Evolutionary conservation across 1,140 invertebrate species (phyloP), one percentile per base, ranked within the genome.

Genomic region (Agrypnia vestita): DNA sequence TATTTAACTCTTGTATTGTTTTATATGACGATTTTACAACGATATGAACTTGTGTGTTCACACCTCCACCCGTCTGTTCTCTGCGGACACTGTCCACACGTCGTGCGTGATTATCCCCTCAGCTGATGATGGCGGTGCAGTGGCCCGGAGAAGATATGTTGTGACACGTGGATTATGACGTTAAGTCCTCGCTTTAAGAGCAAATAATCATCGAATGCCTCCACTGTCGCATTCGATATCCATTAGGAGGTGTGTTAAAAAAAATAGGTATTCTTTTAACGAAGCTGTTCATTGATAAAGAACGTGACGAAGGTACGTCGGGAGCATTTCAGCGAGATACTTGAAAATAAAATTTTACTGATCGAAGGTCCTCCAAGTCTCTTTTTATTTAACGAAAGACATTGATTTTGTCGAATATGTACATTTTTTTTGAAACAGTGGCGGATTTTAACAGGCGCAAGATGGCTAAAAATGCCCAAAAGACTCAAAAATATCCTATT

Each of bases 141-240:
- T 43, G 49, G 75, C 61, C 12, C 46, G 75, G 47, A 25, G 49
- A 15, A 77, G 47, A 77, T 77, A 15, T 64, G 77, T 59, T 78
- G 62, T 78, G 77, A 78, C 77, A 73, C 43, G 64, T 78, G 77
- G 76, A 78, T 78, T 78, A 78, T 71, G 77, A 78, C 69, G 55
- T 78, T 78, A 78, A 78, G 44, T 62, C 67, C 46, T 78, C 47
- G 47, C 56, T 59, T 43, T 51, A 72, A 78, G 53, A 59, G 49
- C 56, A 49, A 76, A 56, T 74, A 74, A 74, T 56, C 69, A 72
- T 49, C 53, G 25, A 17, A 35, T 74, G 71, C 51, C 71, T 74
- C 43, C 53, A 53, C 71, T 74, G 71, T 74, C 71, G 25, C 53
- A 17, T 74, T 74, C 71, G 71, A 74, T 74, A 74, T 74, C 25